Conservation (phyloP, 1,140 invertebrate species). For the Apis florea region DNA sequence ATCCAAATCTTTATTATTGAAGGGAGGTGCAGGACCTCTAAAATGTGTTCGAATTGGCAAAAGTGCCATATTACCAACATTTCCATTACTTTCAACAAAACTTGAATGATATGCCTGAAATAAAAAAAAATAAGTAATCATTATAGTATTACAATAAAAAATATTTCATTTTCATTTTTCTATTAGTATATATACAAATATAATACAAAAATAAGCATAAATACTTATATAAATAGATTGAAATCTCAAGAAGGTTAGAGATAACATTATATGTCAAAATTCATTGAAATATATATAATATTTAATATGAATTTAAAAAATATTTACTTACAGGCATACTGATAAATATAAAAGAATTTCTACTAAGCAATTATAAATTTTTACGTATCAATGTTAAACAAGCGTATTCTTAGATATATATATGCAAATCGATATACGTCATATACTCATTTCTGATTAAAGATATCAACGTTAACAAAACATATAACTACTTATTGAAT, state of each 20-base stretch:
- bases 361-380: neutral
- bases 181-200: too few relatives aligned
- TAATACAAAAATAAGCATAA: neutral
- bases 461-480: neutral
- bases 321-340: slow-evolving; percentile 40
- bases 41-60: slow-evolving; percentile 92
- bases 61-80: slow-evolving; percentile 96
- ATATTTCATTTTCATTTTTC: too few relatives aligned
- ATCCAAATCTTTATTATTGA: slow-evolving; percentile 87
- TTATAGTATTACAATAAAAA: neutral
- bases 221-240: neutral
- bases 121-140: neutral
- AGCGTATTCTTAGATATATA: neutral
- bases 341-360: neutral
- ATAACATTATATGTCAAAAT: neutral
- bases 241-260: neutral
- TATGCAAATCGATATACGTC: neutral
- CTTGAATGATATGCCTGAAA: slow-evolving; percentile 96
- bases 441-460: neutral
- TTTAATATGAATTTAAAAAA: neutral
- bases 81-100: slow-evolving; percentile 86
- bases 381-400: neutral
- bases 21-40: slow-evolving; percentile 91
- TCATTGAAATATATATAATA: neutral
- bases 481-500: too few relatives aligned